A percentile compares a stretch with the other conserved stretches of the same genome.
Evolutionary conservation across 2,888 invertebrate genomes (phyloP).

Genomic region (Seira musarum): DNA sequence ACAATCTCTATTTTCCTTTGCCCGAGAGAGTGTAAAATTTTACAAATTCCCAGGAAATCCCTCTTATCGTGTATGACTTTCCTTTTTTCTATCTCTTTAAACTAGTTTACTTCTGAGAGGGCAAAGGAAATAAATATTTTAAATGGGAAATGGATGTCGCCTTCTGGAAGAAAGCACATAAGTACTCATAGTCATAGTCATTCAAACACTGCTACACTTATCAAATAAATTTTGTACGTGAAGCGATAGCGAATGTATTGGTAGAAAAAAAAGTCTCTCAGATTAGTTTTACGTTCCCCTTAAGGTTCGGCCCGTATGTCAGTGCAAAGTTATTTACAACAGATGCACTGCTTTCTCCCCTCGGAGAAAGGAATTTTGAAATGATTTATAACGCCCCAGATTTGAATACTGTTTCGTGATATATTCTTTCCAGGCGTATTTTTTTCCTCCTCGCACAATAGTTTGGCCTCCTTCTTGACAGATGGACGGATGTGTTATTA

Average conservation of each 20-base stretch:
- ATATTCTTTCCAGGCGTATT: background rate
- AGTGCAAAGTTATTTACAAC: too few relatives aligned
- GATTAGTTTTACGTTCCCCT: background rate
- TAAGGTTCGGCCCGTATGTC: too few relatives aligned
- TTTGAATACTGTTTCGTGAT: background rate
- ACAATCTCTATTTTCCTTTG: background rate
- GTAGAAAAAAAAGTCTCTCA: too few relatives aligned
- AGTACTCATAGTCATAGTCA: too few relatives aligned
- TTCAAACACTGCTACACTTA: too few relatives aligned
- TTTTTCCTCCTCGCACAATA: conserved; percentile 12
- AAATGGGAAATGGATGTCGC: background rate
- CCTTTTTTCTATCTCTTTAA: background rate
- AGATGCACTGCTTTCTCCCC: background rate
- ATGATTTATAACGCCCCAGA: background rate
- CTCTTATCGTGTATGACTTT: background rate
- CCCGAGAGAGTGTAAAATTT: background rate
- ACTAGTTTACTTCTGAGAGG: background rate
- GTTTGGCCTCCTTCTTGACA: conserved; percentile 41
- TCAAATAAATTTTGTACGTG: too few relatives aligned
- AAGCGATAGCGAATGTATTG: too few relatives aligned
- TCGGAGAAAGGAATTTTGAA: background rate
- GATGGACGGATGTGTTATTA: conserved; percentile 47
- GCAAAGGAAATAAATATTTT: too few relatives aligned
- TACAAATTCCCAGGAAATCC: background rate
- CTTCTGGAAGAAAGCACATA: background rate